Base-by-base conservation (phyloP, 2,113 vertebrate species). In the Mellivora capensis region DNA sequence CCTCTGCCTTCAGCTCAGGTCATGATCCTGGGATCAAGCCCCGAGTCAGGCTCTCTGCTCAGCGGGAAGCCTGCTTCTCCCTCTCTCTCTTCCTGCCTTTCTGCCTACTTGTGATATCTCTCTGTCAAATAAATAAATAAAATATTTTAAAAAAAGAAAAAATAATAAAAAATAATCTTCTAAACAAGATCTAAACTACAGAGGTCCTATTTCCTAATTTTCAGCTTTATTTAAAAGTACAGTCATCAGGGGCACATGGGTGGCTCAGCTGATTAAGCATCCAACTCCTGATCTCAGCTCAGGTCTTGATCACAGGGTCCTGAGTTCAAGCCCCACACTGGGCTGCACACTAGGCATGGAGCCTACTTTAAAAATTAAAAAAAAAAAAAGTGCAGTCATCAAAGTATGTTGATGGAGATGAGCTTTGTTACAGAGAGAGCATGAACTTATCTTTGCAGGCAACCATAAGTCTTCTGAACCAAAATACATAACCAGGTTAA, bases 111-210 rank as follows among this genome's bases (percentile, higher is more conserved):
- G 52, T 54, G 52, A 18, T 52, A 3, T 52, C 4, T 54, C 17
- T 54, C 52, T 54, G 52, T 54, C 52, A 54, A 57, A 57, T 57
- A 57, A 57, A 57, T 57, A 57, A 57, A 62, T 62, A 62, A 62
- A 62, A 62, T 29, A 27, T 62, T 62, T 29, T 0, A 13, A 62
- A 62, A 62, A 62, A 12, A 29, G 17, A 21, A 57, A 57, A 57
- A 52, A 49, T 12, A 49, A 52, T 52, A 52, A 49, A 49, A 80
- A 71, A 72, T 71, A 93, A 93, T 83, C 67, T 61, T 88, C 90
- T 67, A 57, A 93, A 93, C 39, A 93, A 67, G 25, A 93, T 47
- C 57, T 88, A 87, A 88, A 83, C 44, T 67, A 92, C 15, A 93
- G 39, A 83, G 17, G 15, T 57, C 31, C 21, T 84, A 64, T 52